phyloP scores from a whole-genome alignment of 2,888 invertebrate species.

The Pyralis farinalis region DNA sequence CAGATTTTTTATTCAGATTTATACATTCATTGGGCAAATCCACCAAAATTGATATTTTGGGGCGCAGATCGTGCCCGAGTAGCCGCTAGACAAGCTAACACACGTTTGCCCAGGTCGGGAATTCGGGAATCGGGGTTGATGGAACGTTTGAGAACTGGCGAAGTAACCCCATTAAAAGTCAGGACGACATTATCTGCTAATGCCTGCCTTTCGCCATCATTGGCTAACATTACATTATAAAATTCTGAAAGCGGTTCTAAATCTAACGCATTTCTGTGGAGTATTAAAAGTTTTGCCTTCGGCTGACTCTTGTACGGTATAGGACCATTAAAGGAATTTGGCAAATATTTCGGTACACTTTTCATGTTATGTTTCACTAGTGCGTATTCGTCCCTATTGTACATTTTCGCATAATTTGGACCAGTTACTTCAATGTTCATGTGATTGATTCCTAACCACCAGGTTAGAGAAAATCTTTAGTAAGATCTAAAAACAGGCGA shows the following conservation, averaged over 20 bases:
- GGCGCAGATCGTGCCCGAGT: no score
- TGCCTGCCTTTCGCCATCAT: not conserved
- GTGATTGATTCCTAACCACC: slow-evolving; percentile 49
- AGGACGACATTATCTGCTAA: not conserved
- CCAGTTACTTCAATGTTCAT: slow-evolving; percentile 47
- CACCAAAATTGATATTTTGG: no score
- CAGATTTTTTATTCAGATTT: no score
- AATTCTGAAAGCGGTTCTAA: slow-evolving; percentile 84
- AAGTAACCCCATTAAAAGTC: not conserved
- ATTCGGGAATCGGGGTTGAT: no score
- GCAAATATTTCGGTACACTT: slow-evolving; percentile 72
- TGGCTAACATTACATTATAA: slow-evolving; percentile 55
- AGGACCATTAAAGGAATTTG: slow-evolving; percentile 26
- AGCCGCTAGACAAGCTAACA: no score
- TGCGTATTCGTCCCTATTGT: slow-evolving; percentile 79
- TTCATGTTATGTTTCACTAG: slow-evolving; percentile 88
- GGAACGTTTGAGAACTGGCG: not conserved
- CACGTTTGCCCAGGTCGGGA: no score
- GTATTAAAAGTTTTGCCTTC: slow-evolving; percentile 11
- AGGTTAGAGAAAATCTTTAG: no score
- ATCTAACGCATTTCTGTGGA: slow-evolving; percentile 24
- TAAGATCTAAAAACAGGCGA: no score
- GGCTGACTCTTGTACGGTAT: slow-evolving; percentile 17
- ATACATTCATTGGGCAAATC: no score
- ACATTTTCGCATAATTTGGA: slow-evolving; percentile 43